Evolutionary conservation across 2,888 invertebrate genomes (phyloP).

Genomic region (Macaria notata): DNA sequence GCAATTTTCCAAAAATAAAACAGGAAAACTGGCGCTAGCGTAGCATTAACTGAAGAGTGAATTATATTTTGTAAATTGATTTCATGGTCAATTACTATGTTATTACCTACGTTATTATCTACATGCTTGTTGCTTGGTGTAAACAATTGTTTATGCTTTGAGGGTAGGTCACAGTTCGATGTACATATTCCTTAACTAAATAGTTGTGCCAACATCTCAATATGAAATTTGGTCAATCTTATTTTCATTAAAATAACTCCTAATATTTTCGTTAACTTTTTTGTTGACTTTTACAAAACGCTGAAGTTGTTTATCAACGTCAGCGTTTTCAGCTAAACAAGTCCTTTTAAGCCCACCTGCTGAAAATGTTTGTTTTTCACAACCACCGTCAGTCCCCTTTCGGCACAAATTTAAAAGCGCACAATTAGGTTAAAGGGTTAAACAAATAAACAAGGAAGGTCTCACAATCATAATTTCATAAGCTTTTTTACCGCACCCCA

Average conservation of each 20-base stretch:
- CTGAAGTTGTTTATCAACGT: neutral
- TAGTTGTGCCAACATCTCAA: too few relatives aligned
- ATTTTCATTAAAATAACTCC: too few relatives aligned
- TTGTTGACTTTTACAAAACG: too few relatives aligned
- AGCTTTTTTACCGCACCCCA: conserved; percentile 20
- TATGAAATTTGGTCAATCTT: too few relatives aligned
- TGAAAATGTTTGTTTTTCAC: conserved; percentile 11
- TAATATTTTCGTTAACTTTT: too few relatives aligned
- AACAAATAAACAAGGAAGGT: conserved; percentile 29
- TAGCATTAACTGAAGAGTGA: too few relatives aligned
- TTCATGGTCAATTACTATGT: too few relatives aligned
- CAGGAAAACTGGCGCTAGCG: too few relatives aligned
- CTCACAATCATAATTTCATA: conserved; percentile 23
- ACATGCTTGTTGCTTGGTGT: neutral
- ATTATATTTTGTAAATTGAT: too few relatives aligned
- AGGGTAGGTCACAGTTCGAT: neutral
- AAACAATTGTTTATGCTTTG: neutral
- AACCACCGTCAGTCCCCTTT: conserved; percentile 13
- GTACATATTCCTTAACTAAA: too few relatives aligned
- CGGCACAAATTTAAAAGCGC: conserved; percentile 19
- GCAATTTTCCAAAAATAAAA: too few relatives aligned
- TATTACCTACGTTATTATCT: too few relatives aligned
- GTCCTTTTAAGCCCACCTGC: conserved; percentile 4
- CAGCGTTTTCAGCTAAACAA: conserved; percentile 2
- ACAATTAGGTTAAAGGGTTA: conserved; percentile 26